Evolutionary conservation across 1,140 invertebrate genomes (phyloP).

Genomic region (Nylanderia fulva): DNA sequence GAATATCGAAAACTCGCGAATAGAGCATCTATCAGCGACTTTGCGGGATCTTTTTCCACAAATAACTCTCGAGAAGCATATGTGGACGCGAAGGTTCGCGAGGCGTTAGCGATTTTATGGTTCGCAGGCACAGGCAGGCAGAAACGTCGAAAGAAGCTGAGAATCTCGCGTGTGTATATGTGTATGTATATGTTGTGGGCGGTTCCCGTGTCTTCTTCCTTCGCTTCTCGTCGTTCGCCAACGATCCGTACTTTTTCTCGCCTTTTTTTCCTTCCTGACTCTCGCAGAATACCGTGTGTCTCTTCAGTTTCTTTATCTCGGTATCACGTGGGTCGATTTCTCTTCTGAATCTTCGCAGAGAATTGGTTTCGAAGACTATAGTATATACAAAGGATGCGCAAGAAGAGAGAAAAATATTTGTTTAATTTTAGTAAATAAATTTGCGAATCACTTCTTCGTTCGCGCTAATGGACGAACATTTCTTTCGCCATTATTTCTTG

Average conservation of each 20-base stretch:
- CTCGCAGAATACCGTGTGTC: constrained; percentile 32
- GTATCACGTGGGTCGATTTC: background rate
- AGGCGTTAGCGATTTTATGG: constrained; percentile 57
- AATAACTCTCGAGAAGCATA: constrained; percentile 18
- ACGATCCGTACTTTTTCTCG: constrained; percentile 53
- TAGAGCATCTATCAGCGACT: background rate
- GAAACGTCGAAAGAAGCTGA: constrained; percentile 60
- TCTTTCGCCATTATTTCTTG: background rate
- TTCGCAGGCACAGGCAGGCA: constrained; percentile 32
- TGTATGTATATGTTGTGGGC: constrained; percentile 27
- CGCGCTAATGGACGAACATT: background rate
- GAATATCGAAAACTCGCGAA: background rate
- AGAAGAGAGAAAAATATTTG: background rate
- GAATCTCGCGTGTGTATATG: constrained; percentile 25
- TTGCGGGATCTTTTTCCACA: constrained; percentile 6
- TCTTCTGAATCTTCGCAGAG: background rate
- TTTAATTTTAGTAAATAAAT: background rate
- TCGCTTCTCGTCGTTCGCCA: constrained; percentile 32
- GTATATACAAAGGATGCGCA: background rate
- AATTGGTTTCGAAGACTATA: background rate
- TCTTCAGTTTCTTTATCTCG: background rate
- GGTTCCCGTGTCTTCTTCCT: constrained; percentile 58
- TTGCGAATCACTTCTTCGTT: background rate
- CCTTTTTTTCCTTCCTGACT: constrained; percentile 25
- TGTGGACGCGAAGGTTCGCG: constrained; percentile 42